Evolutionary conservation across 2,888 invertebrate species (phyloP), one percentile per base, ranked within the genome.

Genomic region (Morinoia aosen): DNA sequence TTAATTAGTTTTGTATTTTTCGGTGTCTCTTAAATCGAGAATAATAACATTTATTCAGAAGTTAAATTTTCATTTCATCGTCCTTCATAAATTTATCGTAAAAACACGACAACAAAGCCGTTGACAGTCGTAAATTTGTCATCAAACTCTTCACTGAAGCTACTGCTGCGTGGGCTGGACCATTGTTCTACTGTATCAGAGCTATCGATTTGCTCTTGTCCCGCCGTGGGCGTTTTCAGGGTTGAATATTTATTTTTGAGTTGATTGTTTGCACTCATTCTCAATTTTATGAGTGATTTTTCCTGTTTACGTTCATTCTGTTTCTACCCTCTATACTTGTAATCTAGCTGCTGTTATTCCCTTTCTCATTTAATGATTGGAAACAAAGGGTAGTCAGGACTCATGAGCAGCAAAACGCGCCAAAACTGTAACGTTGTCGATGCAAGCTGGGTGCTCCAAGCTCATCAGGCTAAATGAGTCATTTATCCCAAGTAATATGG

Each of bases 191-290:
- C 76, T 33, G 12, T 76, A 76, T 76, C 76, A 76, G 76, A 2
- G 76, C 76, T 76, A 76, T 76, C 76, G 76, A 76, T 76, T 76
- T 76, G 76, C 76, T 76, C 76, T 76, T 76, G 76, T 76, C 76
- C 76, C 25, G 33, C 76, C 76, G 25, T 76, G 76, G 19, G 25
- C 33, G 19, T 76, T 76, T 48, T 76, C 33, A 10, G 0, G 0
- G 25, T 33, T 76, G 76, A n/a, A 10, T 76, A 3, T 33, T 3
- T 76, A 33, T 76, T 48, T 48, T 48, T 76, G 19, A 10, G 33
- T 76, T 76, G 25, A 33, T 19, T 76, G 19, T 76, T 8, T 76
- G 10, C 25, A 25, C 25, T 76, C 8, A 33, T 25, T 76, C 7
- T 33, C 76, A 76, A 25, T 76, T 76, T 76, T 10, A 76, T 33